Conservation (phyloP, 2,888 invertebrate genomes). For the Brenthis ino region DNA sequence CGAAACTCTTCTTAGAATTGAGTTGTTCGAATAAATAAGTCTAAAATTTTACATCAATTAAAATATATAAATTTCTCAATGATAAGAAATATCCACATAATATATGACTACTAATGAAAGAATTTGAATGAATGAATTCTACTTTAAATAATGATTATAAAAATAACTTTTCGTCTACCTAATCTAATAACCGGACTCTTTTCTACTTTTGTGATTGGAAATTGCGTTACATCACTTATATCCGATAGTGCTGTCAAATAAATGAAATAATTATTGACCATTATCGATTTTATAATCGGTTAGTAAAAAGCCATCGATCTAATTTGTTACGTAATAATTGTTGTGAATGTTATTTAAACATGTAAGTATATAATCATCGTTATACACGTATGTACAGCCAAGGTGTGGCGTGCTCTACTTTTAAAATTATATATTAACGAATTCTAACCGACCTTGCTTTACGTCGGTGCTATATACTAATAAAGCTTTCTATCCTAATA, state of each 20-base stretch:
- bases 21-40: too few relatives aligned
- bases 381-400: neutral
- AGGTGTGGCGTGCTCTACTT: slow-evolving; percentile 17
- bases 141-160: too few relatives aligned
- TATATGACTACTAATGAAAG: too few relatives aligned
- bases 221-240: slow-evolving; percentile 16
- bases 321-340: slow-evolving; percentile 10
- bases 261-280: slow-evolving; percentile 17
- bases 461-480: too few relatives aligned
- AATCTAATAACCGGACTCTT: neutral
- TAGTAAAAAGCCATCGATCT: slow-evolving; percentile 21
- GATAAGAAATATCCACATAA: too few relatives aligned
- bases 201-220: neutral
- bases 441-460: neutral
- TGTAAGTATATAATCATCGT: slow-evolving; percentile 2
- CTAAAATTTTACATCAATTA: too few relatives aligned
- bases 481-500: too few relatives aligned
- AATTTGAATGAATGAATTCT: too few relatives aligned
- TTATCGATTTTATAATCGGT: slow-evolving; percentile 21
- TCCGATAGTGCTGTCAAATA: slow-evolving; percentile 18
- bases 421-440: slow-evolving; percentile 1
- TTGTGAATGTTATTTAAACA: slow-evolving; percentile 1
- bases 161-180: neutral
- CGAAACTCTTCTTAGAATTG: too few relatives aligned
- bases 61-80: too few relatives aligned